These are phyloP conservation scores for Brenthis ino DNA, from an alignment of 2,888 invertebrate genomes.

Conservation along the genomic window DNA sequence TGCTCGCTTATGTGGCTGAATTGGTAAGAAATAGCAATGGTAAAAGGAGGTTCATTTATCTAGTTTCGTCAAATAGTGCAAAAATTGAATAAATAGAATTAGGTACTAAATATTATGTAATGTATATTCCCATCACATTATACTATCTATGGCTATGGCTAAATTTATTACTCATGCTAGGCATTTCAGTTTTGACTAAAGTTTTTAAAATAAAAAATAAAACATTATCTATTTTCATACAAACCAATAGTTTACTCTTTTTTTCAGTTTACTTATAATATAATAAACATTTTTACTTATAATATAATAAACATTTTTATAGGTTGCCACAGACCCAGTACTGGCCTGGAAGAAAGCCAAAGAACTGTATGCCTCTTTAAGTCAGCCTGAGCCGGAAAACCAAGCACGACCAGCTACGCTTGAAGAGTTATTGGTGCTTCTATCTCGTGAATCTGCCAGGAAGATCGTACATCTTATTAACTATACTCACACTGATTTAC, in stretches of 20 bases:
- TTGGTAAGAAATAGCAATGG: slow-evolving; percentile 79
- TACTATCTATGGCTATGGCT: too few species aligned
- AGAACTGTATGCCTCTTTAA: slow-evolving; percentile 86
- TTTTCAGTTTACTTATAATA: neutral
- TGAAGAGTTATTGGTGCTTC: slow-evolving; percentile 88
- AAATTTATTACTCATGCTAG: too few species aligned
- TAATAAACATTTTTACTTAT: neutral
- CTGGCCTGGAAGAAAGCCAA: slow-evolving; percentile 88
- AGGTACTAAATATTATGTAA: too few species aligned
- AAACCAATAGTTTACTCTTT: too few species aligned
- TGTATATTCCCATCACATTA: too few species aligned
- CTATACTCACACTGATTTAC: slow-evolving; percentile 84
- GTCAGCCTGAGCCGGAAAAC: slow-evolving; percentile 91
- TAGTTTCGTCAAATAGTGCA: too few species aligned
- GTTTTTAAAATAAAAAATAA: too few species aligned
- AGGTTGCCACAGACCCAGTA: slow-evolving; percentile 91
- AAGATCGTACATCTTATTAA: slow-evolving; percentile 90
- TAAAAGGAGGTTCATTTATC: too few species aligned
- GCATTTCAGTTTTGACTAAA: too few species aligned
- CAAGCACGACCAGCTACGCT: slow-evolving; percentile 90
- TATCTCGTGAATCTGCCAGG: slow-evolving; percentile 90
- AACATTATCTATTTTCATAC: too few species aligned
- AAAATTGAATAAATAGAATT: too few species aligned
- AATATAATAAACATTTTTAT: slow-evolving; percentile 6
- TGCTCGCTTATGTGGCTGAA: slow-evolving; percentile 89